Evolutionary conservation across 2,888 invertebrate species (phyloP).

Genomic region (Aphodius granarius): DNA sequence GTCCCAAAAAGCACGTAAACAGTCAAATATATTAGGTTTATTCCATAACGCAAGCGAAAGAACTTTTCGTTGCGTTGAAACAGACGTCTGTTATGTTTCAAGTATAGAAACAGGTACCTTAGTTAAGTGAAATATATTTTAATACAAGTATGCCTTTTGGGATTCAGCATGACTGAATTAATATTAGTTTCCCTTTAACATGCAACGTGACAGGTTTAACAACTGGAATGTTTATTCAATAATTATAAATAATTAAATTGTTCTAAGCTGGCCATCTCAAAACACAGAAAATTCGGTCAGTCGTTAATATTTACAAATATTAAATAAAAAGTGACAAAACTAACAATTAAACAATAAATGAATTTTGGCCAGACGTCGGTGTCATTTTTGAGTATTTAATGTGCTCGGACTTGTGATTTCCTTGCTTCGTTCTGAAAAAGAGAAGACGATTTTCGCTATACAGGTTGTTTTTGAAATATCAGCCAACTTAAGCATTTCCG

Average conservation of each 20-base stretch:
- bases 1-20: not conserved
- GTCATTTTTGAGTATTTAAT: slow-evolving; percentile 25
- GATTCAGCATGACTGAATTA: not conserved
- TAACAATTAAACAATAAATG: slow-evolving; percentile 19
- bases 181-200: not conserved
- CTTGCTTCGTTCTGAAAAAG: slow-evolving; percentile 25
- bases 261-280: not conserved
- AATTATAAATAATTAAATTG: not conserved
- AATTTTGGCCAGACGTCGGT: slow-evolving; percentile 16
- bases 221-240: not conserved
- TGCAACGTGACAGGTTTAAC: not conserved
- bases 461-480: no score
- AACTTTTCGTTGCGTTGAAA: no score
- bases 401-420: slow-evolving; percentile 27
- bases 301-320: not conserved
- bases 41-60: no score
- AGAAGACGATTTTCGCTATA: not conserved
- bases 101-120: no score
- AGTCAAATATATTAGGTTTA: not conserved
- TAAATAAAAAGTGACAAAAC: not conserved
- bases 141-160: not conserved
- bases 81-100: no score
- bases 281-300: not conserved
- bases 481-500: no score
- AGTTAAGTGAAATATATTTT: not conserved